Evolutionary conservation across 2,113 vertebrate genomes (phyloP), one percentile per base, ranked within the genome.

Genomic region (Rhineura floridana): DNA sequence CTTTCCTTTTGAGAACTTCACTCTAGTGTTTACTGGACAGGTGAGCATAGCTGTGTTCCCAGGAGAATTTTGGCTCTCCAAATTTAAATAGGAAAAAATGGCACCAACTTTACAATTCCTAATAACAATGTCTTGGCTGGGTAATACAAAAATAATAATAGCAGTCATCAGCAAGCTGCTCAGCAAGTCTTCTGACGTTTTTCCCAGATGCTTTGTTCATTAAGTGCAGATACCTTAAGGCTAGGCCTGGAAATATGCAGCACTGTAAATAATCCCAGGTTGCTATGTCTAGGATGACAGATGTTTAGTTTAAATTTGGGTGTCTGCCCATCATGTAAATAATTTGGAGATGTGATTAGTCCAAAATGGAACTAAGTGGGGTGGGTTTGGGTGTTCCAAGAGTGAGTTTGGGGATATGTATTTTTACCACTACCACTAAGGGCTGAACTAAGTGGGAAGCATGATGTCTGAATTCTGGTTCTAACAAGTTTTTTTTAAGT

Each of bases 21-120:
- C 48, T 55, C 75, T 75, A 77, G 50, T 77, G 78, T 78, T 44
- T 86, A 39, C 50, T 81, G 42, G 55, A 36, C 59, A 88, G 84
- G 72, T 50, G 75, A 44, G 30, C 63, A 6, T 0, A 65, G 48
- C 85, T 39, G 90, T 90, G 76, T 93, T 90, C 52, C 0, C 70
- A 77, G 88, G 92, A 94, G 81, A 90, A 94, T 89, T 90, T 81
- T 83, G 78, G 89, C 77, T 85, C 91, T 89, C 88, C 93, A 90
- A 84, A 90, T 75, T 91, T 93, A 94, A 0, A 0, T 78, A 78
- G 76, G 79, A 84, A 90, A n/a, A 81, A 52, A 76, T 81, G 87
- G 90, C 42, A 55, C 52, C 63, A 88, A 90, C 55, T 89, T 92
- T 87, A 94, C 83, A 87, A 92, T 86, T 33, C n/a, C 84, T 91